phyloP scores from a whole-genome alignment of 1,140 invertebrate species.

The Panagrolaimus sp. region DNA sequence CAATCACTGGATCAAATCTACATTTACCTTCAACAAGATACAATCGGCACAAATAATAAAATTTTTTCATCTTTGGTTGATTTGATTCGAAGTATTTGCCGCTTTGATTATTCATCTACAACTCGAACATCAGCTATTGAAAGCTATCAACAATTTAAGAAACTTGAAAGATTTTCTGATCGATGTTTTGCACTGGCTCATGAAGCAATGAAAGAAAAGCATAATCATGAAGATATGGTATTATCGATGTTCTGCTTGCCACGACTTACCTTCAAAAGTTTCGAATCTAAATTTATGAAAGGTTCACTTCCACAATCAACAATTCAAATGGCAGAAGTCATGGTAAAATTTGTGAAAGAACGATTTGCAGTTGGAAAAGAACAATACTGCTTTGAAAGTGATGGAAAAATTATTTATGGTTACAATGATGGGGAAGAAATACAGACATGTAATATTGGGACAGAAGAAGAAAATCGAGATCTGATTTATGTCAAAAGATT shows the following conservation, averaged over 20 bases:
- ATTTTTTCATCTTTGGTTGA: neutral
- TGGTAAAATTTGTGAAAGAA: slow-evolving; percentile 5
- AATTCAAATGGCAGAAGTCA: neutral
- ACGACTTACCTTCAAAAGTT: slow-evolving; percentile 3
- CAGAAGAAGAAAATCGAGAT: neutral
- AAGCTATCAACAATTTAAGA: neutral
- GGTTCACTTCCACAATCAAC: neutral
- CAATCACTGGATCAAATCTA: neutral
- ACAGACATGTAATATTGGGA: too few species aligned
- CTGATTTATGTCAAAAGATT: neutral
- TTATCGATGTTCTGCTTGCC: neutral
- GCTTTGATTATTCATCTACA: neutral
- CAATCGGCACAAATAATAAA: neutral
- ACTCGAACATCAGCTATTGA: neutral
- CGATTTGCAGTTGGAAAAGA: neutral
- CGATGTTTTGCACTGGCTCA: slow-evolving; percentile 1
- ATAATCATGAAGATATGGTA: slow-evolving; percentile 1
- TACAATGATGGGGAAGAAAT: too few species aligned
- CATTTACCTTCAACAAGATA: neutral
- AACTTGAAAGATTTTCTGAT: neutral
- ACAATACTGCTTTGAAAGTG: neutral
- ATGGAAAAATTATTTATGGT: too few species aligned
- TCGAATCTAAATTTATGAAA: neutral
- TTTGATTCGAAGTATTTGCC: slow-evolving; percentile 1
- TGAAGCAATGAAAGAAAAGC: neutral